phyloP scores from a whole-genome alignment of 2,888 invertebrate genomes.

The Acleris sparsana region DNA sequence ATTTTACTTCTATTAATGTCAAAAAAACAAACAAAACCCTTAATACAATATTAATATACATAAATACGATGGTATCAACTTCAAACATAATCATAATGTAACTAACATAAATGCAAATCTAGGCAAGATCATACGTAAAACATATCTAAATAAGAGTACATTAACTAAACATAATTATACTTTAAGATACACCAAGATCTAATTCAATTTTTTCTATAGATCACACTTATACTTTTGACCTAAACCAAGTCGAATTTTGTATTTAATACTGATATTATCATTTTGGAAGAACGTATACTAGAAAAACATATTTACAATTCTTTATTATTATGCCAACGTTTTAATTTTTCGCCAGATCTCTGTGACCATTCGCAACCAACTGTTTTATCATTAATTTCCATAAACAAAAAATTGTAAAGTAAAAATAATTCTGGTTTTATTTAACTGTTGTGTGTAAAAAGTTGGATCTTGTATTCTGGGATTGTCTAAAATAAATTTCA shows the following conservation, averaged over 20 bases:
- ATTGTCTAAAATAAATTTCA: constrained; percentile 79
- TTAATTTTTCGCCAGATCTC: constrained; percentile 74
- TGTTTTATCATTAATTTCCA: constrained; percentile 50
- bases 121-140: constrained; percentile 80
- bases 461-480: constrained; percentile 84
- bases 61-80: constrained; percentile 83
- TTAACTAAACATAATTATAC: constrained; percentile 61
- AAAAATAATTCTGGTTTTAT: constrained; percentile 59
- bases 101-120: constrained; percentile 82
- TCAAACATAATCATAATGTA: constrained; percentile 74
- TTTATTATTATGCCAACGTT: constrained; percentile 72
- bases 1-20: constrained; percentile 83
- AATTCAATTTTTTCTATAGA: constrained; percentile 76
- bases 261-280: constrained; percentile 81
- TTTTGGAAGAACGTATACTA: constrained; percentile 78
- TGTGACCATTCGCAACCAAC: constrained; percentile 82
- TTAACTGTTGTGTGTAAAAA: constrained; percentile 78
- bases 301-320: constrained; percentile 81
- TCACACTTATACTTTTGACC: constrained; percentile 82
- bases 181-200: constrained; percentile 72
- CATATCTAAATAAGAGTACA: constrained; percentile 65
- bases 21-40: constrained; percentile 83
- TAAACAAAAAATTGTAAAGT: constrained; percentile 51
- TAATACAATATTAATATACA: constrained; percentile 82
- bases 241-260: constrained; percentile 82